Conservation (phyloP, 1,140 invertebrate genomes). For the Stegodyphus mimosarum region DNA sequence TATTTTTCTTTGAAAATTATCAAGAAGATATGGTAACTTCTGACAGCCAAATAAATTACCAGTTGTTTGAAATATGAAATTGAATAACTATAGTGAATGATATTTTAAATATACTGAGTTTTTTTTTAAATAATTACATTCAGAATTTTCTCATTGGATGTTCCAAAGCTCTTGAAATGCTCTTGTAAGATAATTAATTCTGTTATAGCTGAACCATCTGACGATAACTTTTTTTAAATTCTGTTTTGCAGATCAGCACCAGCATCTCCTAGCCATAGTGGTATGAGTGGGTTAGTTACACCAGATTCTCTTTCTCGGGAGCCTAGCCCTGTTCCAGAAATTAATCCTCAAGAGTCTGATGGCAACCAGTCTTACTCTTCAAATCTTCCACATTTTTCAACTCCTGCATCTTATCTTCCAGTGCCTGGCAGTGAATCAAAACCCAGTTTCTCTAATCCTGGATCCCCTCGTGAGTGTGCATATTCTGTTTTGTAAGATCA, state of each 20-base stretch:
- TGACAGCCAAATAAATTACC: too few species aligned
- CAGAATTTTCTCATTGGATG: neutral
- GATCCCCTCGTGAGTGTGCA: slow-evolving; percentile 71
- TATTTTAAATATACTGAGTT: too few species aligned
- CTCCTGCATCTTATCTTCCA: slow-evolving; percentile 55
- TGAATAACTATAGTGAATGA: too few species aligned
- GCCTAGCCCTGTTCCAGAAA: slow-evolving; percentile 64
- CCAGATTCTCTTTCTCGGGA: slow-evolving; percentile 89
- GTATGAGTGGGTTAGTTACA: slow-evolving; percentile 79
- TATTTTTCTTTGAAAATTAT: too few species aligned
- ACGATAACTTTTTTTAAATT: neutral
- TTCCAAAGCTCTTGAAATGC: neutral
- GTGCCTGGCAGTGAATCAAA: slow-evolving; percentile 68
- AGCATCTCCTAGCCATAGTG: slow-evolving; percentile 60
- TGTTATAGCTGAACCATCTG: neutral
- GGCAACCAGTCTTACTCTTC: slow-evolving; percentile 37
- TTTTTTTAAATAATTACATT: neutral
- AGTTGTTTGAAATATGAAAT: too few species aligned
- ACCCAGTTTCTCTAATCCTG: slow-evolving; percentile 78
- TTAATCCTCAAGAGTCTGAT: slow-evolving; percentile 29
- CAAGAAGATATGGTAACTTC: too few species aligned
- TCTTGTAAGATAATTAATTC: neutral
- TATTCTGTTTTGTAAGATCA: neutral
- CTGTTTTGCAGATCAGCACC: slow-evolving; percentile 80
- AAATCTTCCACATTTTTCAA: slow-evolving; percentile 38